phyloP scores from a whole-genome alignment of 2,797 vertebrate species.

The Avahi laniger region DNA sequence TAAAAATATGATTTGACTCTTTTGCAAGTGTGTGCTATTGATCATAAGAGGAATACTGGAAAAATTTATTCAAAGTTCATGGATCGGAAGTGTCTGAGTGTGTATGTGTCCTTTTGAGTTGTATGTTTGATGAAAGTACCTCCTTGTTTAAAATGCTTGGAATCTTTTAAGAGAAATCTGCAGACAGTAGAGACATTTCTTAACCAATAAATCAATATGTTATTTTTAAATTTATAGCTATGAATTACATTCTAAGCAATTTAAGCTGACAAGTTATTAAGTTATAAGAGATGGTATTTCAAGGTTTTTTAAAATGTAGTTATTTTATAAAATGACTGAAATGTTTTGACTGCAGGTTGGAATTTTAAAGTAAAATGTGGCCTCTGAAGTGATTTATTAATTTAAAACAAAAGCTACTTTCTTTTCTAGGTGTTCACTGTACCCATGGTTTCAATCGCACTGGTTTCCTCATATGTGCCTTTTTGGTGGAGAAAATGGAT shows the following conservation, averaged over 20 bases:
- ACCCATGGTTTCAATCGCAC: constrained; percentile 99
- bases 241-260: constrained; percentile 15
- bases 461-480: constrained; percentile 98
- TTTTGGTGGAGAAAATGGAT: constrained; percentile 98
- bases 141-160: constrained; percentile 26
- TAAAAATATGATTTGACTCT: not conserved
- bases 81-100: not conserved
- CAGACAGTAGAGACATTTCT: not conserved
- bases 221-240: constrained; percentile 7
- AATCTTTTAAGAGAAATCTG: constrained; percentile 22
- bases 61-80: not conserved
- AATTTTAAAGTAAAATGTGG: constrained; percentile 48
- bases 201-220: constrained; percentile 2
- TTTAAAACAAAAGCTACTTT: constrained; percentile 69
- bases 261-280: constrained; percentile 44
- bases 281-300: not conserved
- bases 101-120: not conserved
- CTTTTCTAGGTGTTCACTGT: constrained; percentile 95
- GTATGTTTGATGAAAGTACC: constrained; percentile 35
- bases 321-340: constrained; percentile 48
- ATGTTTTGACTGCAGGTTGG: constrained; percentile 7
- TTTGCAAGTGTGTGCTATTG: not conserved
- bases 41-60: not conserved
- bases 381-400: constrained; percentile 19
- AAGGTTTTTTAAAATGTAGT: not conserved